Evolutionary conservation across 2,888 invertebrate species (phyloP).

Genomic region (Epirrhoe tristata): DNA sequence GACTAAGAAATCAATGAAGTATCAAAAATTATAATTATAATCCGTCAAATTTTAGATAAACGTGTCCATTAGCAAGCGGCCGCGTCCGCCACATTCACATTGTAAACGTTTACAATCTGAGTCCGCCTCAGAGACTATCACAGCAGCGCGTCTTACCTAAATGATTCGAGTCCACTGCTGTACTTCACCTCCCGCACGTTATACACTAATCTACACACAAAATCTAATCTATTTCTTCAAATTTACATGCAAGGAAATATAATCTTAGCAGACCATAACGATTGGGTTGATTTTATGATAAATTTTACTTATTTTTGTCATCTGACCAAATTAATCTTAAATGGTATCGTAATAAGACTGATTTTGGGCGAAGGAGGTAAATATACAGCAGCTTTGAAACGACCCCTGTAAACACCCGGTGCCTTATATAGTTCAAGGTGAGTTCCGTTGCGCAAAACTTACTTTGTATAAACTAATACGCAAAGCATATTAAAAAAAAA

Average conservation of each 20-base stretch:
- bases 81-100: conserved; percentile 48
- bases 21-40: background rate
- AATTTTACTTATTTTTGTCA: too few relatives aligned
- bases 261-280: too few relatives aligned
- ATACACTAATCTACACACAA: background rate
- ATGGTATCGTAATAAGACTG: background rate
- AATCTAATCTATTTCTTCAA: background rate
- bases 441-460: conserved; percentile 28
- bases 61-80: conserved; percentile 50
- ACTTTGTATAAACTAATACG: conserved; percentile 3
- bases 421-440: conserved; percentile 50
- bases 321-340: background rate
- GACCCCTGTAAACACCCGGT: conserved; percentile 79
- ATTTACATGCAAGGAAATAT: too few relatives aligned
- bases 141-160: conserved; percentile 76
- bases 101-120: conserved; percentile 57
- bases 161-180: conserved; percentile 65
- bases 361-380: conserved; percentile 27
- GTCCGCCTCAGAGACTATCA: conserved; percentile 74
- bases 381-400: conserved; percentile 50
- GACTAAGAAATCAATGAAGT: background rate
- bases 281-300: too few relatives aligned
- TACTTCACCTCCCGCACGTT: conserved; percentile 33
- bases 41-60: conserved; percentile 29
- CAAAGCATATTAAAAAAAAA: background rate